phyloP scores from a whole-genome alignment of 2,888 invertebrate genomes.

The Biston betularia region DNA sequence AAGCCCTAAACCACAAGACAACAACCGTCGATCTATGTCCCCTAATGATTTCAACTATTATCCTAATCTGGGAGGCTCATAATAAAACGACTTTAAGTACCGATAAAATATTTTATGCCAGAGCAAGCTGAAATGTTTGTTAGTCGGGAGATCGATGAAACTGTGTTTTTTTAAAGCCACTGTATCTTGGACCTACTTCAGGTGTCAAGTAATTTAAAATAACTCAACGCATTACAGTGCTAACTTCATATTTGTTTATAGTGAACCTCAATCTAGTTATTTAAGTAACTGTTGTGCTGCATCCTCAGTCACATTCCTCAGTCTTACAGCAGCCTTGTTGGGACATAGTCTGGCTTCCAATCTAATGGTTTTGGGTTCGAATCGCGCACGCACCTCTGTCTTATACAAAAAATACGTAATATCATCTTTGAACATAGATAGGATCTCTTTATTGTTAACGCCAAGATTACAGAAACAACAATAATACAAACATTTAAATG shows the following conservation, averaged over 20 bases:
- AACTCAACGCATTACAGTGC: neutral
- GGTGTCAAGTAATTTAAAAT: neutral
- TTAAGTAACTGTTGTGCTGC: neutral
- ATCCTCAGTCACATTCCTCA: no score
- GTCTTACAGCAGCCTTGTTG: no score
- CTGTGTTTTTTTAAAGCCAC: constrained; percentile 69
- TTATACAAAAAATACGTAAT: no score
- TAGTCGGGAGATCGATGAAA: constrained; percentile 70
- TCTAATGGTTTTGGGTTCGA: no score
- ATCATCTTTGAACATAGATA: no score
- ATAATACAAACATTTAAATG: no score
- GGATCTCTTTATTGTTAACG: no score
- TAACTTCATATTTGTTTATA: neutral
- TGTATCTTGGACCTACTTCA: constrained; percentile 50
- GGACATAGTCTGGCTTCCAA: neutral
- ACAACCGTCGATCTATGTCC: constrained; percentile 64
- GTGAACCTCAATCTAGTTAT: neutral
- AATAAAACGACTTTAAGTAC: constrained; percentile 80
- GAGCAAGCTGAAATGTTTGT: constrained; percentile 51
- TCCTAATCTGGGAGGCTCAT: constrained; percentile 75
- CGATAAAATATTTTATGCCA: constrained; percentile 83
- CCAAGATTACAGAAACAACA: no score
- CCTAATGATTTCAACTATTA: constrained; percentile 80
- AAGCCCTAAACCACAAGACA: constrained; percentile 34
- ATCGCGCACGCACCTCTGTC: no score